These are phyloP conservation scores for Sarcophaga rosellei DNA, from an alignment of 2,888 invertebrate genomes.

Conservation along the genomic window DNA sequence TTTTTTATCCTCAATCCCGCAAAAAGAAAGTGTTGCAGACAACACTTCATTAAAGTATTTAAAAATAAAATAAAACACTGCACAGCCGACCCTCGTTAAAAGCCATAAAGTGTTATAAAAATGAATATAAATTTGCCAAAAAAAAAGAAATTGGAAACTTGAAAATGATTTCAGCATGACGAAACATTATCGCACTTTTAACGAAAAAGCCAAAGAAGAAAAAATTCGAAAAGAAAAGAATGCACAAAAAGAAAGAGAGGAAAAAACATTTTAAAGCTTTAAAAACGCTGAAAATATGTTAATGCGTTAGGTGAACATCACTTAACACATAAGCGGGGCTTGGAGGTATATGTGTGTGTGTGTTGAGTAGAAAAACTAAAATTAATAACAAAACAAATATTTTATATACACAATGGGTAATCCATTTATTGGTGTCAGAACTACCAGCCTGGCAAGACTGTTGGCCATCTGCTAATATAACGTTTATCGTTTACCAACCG, in stretches of 20 bases:
- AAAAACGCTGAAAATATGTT: slow-evolving; percentile 59
- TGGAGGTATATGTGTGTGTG: neutral
- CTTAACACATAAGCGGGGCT: neutral
- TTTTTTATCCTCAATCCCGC: no score
- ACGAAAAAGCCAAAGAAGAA: no score
- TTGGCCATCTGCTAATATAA: no score
- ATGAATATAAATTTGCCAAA: neutral
- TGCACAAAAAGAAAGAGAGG: neutral
- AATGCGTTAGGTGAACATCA: slow-evolving; percentile 42
- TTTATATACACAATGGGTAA: neutral
- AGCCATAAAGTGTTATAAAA: neutral
- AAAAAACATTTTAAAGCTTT: slow-evolving; percentile 39
- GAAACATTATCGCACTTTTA: slow-evolving; percentile 45
- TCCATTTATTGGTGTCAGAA: neutral
- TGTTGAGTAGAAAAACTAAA: neutral
- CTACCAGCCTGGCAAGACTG: no score
- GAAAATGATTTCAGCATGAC: slow-evolving; percentile 60
- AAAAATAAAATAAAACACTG: neutral
- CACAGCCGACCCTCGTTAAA: neutral
- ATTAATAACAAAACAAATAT: neutral
- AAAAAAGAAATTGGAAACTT: slow-evolving; percentile 62
- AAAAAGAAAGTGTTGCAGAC: no score
- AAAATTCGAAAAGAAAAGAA: no score
- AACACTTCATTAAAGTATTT: no score
- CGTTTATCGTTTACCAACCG: no score